Percentiles rank a stretch among this genome's conserved stretches.
Evolutionary conservation across 2,113 vertebrate species (phyloP).

Genomic region (Mirza zaza): DNA sequence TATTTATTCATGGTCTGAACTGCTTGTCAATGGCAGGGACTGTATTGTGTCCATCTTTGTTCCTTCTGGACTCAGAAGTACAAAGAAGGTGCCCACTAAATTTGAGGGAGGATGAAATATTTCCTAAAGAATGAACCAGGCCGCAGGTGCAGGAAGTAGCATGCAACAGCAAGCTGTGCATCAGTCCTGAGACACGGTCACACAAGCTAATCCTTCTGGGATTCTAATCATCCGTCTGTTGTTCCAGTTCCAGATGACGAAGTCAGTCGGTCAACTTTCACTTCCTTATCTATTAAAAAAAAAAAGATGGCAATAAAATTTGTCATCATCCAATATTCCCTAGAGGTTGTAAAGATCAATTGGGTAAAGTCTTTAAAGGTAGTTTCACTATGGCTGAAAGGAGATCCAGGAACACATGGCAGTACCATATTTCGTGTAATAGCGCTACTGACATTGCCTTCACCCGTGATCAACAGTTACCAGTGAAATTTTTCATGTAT

Average conservation of each 20-base stretch:
- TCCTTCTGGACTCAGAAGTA: background rate
- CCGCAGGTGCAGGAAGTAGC: background rate
- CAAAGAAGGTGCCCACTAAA: background rate
- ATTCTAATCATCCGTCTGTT: background rate
- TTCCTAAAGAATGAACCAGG: background rate
- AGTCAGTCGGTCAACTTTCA: background rate
- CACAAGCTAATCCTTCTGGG: background rate
- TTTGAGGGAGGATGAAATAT: background rate
- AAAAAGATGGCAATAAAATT: slow-evolving; percentile 1
- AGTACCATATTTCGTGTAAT: background rate
- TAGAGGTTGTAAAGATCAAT: background rate
- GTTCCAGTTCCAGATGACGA: background rate
- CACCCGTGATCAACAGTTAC: background rate
- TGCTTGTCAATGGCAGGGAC: background rate
- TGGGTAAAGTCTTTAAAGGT: background rate
- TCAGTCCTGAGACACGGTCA: background rate
- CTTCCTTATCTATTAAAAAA: slow-evolving; percentile 20
- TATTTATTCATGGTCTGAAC: background rate
- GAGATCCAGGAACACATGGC: background rate
- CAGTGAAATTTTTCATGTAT: background rate
- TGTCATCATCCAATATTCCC: background rate
- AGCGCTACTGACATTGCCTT: background rate
- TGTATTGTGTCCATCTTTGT: background rate
- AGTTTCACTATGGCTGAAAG: background rate
- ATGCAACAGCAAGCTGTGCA: accelerated